A percentile compares a stretch with the other conserved stretches of the same genome.
phyloP scores from a whole-genome alignment of 2,113 vertebrate genomes.

The Petrocephalus zakoni region DNA sequence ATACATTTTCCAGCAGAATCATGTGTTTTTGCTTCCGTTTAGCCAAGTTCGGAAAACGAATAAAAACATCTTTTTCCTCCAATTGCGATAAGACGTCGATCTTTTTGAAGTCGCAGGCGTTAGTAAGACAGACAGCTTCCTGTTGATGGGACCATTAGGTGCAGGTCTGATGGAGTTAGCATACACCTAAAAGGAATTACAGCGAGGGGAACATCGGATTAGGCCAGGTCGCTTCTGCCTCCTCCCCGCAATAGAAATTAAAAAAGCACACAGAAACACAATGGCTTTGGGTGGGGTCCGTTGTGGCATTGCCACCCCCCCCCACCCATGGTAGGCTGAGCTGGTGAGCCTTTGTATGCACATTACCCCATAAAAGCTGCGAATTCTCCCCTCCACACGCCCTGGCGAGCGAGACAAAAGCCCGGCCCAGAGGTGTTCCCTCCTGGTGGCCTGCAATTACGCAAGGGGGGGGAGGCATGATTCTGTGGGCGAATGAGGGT shows the following conservation, averaged over 20 bases:
- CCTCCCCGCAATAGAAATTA: slow-evolving; percentile 8
- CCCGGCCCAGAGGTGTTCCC: not conserved
- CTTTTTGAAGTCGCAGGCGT: slow-evolving; percentile 56
- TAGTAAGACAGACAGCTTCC: slow-evolving; percentile 36
- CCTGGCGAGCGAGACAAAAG: slow-evolving; percentile 13
- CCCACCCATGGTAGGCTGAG: too few relatives aligned
- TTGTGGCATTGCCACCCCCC: too few relatives aligned
- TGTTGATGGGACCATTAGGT: slow-evolving; percentile 57
- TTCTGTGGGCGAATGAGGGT: not conserved
- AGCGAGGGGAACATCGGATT: slow-evolving; percentile 51
- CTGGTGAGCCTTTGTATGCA: not conserved
- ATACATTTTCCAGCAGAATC: slow-evolving; percentile 69
- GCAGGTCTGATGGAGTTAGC: slow-evolving; percentile 52
- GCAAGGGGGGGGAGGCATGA: not conserved
- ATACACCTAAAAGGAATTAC: slow-evolving; percentile 67
- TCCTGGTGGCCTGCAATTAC: slow-evolving; percentile 14
- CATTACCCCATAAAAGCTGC: slow-evolving; percentile 24
- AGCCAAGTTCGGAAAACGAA: slow-evolving; percentile 62
- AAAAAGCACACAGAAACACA: not conserved
- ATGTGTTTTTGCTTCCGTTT: slow-evolving; percentile 57
- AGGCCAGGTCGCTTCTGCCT: slow-evolving; percentile 59
- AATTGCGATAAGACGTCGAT: slow-evolving; percentile 42
- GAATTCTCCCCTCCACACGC: slow-evolving; percentile 17
- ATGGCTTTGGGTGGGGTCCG: not conserved
- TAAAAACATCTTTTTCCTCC: slow-evolving; percentile 54